A percentile compares a stretch with the other conserved stretches of the same genome.
Evolutionary conservation across 1,140 invertebrate species (phyloP).

Genomic region (Lerema accius): DNA sequence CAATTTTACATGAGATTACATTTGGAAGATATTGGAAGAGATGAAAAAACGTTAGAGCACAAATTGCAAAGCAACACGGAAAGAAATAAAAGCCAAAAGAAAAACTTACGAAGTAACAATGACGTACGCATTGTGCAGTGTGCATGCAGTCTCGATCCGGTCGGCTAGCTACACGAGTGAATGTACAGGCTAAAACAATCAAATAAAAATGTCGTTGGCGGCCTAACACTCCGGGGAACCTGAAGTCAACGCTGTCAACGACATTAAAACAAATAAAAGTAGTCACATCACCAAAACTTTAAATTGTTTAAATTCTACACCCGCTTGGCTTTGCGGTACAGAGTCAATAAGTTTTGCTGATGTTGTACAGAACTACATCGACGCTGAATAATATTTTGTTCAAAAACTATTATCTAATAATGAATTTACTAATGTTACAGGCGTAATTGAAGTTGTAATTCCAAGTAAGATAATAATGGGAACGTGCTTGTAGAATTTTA

Average conservation of each 20-base stretch:
- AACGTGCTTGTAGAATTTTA: too few relatives aligned
- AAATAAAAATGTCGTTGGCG: conserved; percentile 49
- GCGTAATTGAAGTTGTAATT: too few relatives aligned
- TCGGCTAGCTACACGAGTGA: conserved; percentile 69
- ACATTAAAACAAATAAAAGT: conserved; percentile 27
- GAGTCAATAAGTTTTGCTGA: conserved; percentile 10
- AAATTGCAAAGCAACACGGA: conserved; percentile 30
- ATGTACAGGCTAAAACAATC: conserved; percentile 68
- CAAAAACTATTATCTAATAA: neutral
- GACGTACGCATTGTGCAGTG: conserved; percentile 61
- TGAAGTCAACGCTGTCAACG: conserved; percentile 7
- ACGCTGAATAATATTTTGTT: conserved; percentile 16
- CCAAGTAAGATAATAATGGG: too few relatives aligned
- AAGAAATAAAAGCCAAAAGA: conserved; percentile 38
- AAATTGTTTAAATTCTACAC: neutral
- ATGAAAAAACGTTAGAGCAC: conserved; percentile 6
- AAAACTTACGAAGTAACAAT: conserved; percentile 60
- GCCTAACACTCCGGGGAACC: neutral
- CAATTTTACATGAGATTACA: neutral
- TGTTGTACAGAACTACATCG: conserved; percentile 13
- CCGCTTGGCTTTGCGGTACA: too few relatives aligned
- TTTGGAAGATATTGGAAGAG: neutral
- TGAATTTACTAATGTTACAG: neutral
- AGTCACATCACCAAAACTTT: conserved; percentile 11
- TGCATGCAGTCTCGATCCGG: conserved; percentile 67